Percentiles rank a stretch among this genome's conserved stretches.
These are phyloP conservation scores for Lepas anatifera DNA, from an alignment of 2,888 invertebrate species.

Conservation along the genomic window DNA sequence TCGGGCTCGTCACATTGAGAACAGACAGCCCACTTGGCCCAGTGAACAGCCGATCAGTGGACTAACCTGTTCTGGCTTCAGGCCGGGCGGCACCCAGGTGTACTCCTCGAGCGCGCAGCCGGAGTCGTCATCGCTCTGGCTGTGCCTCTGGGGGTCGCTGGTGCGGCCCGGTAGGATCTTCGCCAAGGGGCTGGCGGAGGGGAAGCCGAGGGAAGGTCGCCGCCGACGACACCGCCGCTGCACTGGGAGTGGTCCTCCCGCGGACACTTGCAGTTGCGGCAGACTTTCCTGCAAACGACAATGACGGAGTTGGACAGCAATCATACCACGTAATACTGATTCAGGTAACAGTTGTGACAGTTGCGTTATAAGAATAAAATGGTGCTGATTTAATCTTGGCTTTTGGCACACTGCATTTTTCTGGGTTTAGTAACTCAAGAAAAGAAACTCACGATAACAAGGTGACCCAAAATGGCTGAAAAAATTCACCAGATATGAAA, in stretches of 20 bases:
- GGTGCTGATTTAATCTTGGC: no score
- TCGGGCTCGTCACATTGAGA: no score
- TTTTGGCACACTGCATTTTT: no score
- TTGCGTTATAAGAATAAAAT: no score
- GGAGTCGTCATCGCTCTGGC: constrained; percentile 93
- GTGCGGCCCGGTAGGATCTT: constrained; percentile 21
- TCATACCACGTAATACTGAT: no score
- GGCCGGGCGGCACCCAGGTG: constrained; percentile 93
- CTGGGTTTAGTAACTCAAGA: no score
- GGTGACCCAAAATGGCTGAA: no score
- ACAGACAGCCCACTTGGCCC: no score
- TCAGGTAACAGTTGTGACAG: no score
- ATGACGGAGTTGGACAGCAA: no score
- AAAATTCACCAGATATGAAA: no score
- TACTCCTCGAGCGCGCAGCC: constrained; percentile 97
- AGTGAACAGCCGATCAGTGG: not conserved
- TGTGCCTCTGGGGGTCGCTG: constrained; percentile 62
- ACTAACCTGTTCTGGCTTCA: constrained; percentile 88
- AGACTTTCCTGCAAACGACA: constrained; percentile 41
- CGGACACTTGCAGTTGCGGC: constrained; percentile 65
- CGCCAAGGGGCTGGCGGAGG: constrained; percentile 18
- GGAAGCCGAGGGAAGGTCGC: constrained; percentile 27
- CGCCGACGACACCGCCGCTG: constrained; percentile 24
- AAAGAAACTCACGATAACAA: no score
- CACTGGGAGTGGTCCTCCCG: constrained; percentile 39